A percentile compares a stretch with the other conserved stretches of the same genome.
phyloP scores from a whole-genome alignment of 2,113 vertebrate species.

The Eudyptes chrysolophus region DNA sequence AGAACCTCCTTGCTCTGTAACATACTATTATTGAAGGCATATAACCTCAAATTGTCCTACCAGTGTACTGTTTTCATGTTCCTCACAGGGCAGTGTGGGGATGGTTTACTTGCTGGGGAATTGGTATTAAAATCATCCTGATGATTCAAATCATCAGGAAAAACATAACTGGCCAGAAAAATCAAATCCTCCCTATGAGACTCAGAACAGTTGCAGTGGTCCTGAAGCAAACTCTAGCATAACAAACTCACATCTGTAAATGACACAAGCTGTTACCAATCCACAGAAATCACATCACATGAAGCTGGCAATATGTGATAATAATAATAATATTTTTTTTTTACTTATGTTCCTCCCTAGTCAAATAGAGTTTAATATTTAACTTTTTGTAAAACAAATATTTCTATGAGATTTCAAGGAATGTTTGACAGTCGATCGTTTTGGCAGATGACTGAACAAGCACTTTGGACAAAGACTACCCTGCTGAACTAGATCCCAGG shows the following conservation, averaged over 20 bases:
- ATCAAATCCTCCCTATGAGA: not conserved
- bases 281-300: not conserved
- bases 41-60: not conserved
- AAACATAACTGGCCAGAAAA: not conserved
- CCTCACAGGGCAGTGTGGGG: not conserved
- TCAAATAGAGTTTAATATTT: not conserved
- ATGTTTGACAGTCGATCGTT: not conserved
- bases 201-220: not conserved
- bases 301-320: not conserved
- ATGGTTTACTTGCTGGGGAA: not conserved
- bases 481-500: not conserved
- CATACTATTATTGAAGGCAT: not conserved
- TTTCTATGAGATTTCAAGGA: not conserved
- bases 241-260: not conserved
- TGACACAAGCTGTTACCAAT: not conserved
- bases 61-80: not conserved
- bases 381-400: not conserved
- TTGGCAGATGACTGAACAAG: not conserved
- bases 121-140: not conserved
- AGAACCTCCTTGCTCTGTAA: not conserved
- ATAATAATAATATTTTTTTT: not conserved
- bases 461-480: not conserved
- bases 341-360: not conserved
- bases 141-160: not conserved
- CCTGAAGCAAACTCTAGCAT: not conserved